A percentile compares a stretch with the other conserved stretches of the same genome.
phyloP scores from a whole-genome alignment of 1,140 invertebrate genomes.

The Diploscapter pachys region DNA sequence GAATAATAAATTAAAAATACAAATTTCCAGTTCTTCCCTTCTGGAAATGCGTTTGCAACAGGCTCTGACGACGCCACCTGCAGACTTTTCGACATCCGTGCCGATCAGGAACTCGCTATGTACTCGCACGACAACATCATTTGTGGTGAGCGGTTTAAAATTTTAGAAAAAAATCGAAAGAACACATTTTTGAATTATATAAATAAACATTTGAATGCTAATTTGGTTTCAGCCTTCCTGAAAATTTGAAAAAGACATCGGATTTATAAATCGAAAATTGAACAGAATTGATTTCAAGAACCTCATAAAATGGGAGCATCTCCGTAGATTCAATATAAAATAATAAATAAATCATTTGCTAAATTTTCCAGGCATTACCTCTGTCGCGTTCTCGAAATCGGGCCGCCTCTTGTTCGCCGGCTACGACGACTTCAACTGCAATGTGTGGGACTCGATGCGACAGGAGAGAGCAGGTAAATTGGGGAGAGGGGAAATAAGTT shows the following conservation, averaged over 20 bases:
- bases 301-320: background rate
- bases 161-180: too few species aligned
- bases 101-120: conserved; percentile 90
- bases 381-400: conserved; percentile 93
- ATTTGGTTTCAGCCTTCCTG: too few species aligned
- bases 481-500: too few species aligned
- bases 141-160: conserved; percentile 66
- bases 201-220: too few species aligned
- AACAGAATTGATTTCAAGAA: too few species aligned
- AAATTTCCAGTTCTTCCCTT: conserved; percentile 71
- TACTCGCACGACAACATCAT: conserved; percentile 99
- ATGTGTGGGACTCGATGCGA: conserved; percentile 98
- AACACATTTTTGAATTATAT: too few species aligned
- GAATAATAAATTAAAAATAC: too few species aligned
- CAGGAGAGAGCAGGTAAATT: conserved; percentile 85
- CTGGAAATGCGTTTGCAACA: conserved; percentile 91
- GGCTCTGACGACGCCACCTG: conserved; percentile 97
- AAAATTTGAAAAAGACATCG: too few species aligned
- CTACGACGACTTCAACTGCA: conserved; percentile 96
- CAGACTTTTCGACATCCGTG: conserved; percentile 89
- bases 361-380: conserved; percentile 73
- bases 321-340: conserved; percentile 11
- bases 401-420: conserved; percentile 89
- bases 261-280: too few species aligned
- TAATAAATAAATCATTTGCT: background rate